Evolutionary conservation across 2,113 vertebrate species (phyloP).

Genomic region (Trichechus manatus): DNA sequence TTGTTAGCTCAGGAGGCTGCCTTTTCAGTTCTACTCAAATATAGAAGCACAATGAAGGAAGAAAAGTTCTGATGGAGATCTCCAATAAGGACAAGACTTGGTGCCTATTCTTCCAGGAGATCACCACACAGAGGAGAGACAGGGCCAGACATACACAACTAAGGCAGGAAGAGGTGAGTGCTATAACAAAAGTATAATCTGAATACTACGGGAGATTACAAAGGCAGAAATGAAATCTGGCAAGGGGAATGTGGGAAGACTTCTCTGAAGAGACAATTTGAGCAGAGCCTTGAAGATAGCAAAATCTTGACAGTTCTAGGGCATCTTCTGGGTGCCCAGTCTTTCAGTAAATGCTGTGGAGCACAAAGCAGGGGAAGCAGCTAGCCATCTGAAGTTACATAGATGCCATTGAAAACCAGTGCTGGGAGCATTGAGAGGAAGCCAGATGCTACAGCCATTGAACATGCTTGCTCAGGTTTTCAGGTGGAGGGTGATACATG

Average conservation of each 20-base stretch:
- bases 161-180: not conserved
- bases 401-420: not conserved
- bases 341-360: not conserved
- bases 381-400: not conserved
- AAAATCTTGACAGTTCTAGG: not conserved
- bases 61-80: not conserved
- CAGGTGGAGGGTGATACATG: accelerated
- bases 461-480: not conserved
- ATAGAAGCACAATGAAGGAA: not conserved
- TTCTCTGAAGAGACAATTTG: not conserved
- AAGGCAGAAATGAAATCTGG: not conserved
- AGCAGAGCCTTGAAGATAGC: not conserved
- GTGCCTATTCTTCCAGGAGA: not conserved
- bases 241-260: not conserved
- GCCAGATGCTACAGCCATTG: not conserved
- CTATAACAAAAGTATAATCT: not conserved
- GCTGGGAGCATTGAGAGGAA: not conserved
- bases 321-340: not conserved
- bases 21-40: not conserved
- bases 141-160: not conserved
- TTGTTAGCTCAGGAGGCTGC: not conserved
- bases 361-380: not conserved
- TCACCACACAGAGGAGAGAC: not conserved
- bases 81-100: not conserved
- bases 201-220: not conserved